Evolutionary conservation across 2,888 invertebrate genomes (phyloP).

Genomic region (Luperina nickerlii): DNA sequence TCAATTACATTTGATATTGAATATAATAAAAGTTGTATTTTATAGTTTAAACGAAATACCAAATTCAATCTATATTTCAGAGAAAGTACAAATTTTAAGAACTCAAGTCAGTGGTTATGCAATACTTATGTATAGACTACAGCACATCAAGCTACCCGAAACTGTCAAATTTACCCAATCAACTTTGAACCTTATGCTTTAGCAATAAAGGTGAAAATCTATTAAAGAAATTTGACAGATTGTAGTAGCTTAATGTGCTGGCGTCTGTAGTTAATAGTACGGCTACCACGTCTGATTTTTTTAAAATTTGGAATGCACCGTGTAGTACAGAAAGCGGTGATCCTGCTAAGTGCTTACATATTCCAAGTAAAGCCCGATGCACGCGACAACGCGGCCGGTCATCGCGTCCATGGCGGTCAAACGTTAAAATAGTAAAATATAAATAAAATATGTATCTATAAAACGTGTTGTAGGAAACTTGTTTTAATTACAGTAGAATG

Average conservation of each 20-base stretch:
- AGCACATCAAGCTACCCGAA: too few species aligned
- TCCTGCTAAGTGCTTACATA: not conserved
- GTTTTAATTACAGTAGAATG: slow-evolving; percentile 42
- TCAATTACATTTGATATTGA: not conserved
- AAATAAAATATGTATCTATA: slow-evolving; percentile 72
- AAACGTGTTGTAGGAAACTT: slow-evolving; percentile 71
- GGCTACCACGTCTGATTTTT: not conserved
- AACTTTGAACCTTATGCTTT: too few species aligned
- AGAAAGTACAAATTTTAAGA: not conserved
- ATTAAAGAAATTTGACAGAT: too few species aligned
- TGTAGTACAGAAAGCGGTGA: not conserved
- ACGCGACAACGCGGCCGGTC: not conserved
- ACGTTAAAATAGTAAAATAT: slow-evolving; percentile 73
- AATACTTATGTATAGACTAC: not conserved
- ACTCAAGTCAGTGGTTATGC: not conserved
- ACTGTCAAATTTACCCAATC: too few species aligned
- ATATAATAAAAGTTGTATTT: not conserved
- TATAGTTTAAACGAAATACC: slow-evolving; percentile 18
- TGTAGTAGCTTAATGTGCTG: too few species aligned
- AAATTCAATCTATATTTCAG: slow-evolving; percentile 10
- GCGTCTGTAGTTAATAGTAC: not conserved
- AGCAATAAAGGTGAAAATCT: too few species aligned
- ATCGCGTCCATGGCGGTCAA: slow-evolving; percentile 23
- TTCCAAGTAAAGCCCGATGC: not conserved
- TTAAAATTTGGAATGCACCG: not conserved